Base-by-base conservation (phyloP, 2,113 vertebrate species). In the Odocoileus virginianus region DNA sequence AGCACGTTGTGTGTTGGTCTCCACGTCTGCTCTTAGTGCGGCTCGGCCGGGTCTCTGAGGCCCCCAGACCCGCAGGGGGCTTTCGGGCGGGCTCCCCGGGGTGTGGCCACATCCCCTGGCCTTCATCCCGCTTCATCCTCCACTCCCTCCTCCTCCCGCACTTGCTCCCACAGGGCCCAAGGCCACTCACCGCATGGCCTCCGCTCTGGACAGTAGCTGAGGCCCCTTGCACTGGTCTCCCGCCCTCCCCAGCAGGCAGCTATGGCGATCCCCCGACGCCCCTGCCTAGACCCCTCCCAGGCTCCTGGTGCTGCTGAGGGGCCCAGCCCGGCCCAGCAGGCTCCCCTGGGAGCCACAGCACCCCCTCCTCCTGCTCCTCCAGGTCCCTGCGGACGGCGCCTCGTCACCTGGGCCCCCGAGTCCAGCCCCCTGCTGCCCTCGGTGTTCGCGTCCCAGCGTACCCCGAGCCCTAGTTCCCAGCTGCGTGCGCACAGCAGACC, bases 401-500 rank as follows among this genome's bases (percentile, higher is more conserved):
- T 25, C 3, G 13, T 43, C 7, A 6, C 43, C 25, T 13, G 17
- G 45, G 8, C 12, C 47, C 45, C n/a, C 9, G 36, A 15, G 87
- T 28, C 71, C 9, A 8, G 11, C 9, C 10, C 47, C 27, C 54
- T 25, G 11, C 50, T 27, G 9, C 27, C 27, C 27, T 40, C 2
- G 1, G 14, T 45, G 74, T 5, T 47, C 7, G 0, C 2, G 0
- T 28, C 78, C 78, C 17, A 81, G 47, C 0, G 30, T 30, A 19
- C 30, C 47, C 78, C 9, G 17, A 52, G 61, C 36, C n/a, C 61
- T 9, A 1, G 61, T n/a, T 28, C 40, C 15, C 1, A 28, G 81
- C n/a, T 1, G 2, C 57, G 16, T 0, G 57, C 0, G 2, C 25
- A 16, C 8, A 30, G 8, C 1, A 13, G 45, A 12, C 7, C 36